Percentiles rank a stretch among this genome's conserved stretches.
Evolutionary conservation across 2,888 invertebrate species (phyloP).

Genomic region (Poecilobothrus nobilitatus): DNA sequence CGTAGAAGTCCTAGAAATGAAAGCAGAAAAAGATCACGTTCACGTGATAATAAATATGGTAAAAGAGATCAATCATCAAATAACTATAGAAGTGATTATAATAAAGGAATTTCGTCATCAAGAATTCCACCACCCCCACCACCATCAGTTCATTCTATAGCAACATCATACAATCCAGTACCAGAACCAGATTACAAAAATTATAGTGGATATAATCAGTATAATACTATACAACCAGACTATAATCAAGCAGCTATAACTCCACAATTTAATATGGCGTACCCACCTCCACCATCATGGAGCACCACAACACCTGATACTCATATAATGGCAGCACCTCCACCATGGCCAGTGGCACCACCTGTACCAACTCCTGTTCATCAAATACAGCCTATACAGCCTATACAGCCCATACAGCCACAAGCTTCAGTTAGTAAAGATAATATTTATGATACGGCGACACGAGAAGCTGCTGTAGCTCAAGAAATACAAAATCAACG

Average conservation of each 20-base stretch:
- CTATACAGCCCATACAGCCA: slow-evolving; percentile 14
- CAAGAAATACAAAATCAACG: slow-evolving; percentile 76
- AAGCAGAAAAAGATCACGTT: background rate
- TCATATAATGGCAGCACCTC: slow-evolving; percentile 26
- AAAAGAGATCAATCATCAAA: background rate
- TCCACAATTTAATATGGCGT: slow-evolving; percentile 31
- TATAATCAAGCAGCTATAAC: slow-evolving; percentile 29
- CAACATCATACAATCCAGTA: slow-evolving; percentile 31
- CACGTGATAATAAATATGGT: background rate
- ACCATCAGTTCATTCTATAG: slow-evolving; percentile 22
- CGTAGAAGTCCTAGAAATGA: slow-evolving; percentile 22
- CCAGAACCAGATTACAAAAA: slow-evolving; percentile 33
- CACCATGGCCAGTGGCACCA: slow-evolving; percentile 19
- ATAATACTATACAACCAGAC: slow-evolving; percentile 29
- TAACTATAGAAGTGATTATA: slow-evolving; percentile 13
- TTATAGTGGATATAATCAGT: slow-evolving; percentile 33
- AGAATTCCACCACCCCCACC: slow-evolving; percentile 28
- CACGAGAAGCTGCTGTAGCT: slow-evolving; percentile 54
- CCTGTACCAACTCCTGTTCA: background rate
- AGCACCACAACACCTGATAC: slow-evolving; percentile 25
- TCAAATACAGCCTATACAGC: slow-evolving; percentile 13
- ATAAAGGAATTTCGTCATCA: slow-evolving; percentile 28
- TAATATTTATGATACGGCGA: slow-evolving; percentile 16
- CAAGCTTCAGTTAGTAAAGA: slow-evolving; percentile 11
- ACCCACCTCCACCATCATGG: slow-evolving; percentile 36